A percentile compares a stretch with the other conserved stretches of the same genome.
phyloP scores from a whole-genome alignment of 2,888 invertebrate genomes.

The Oligia latruncula region DNA sequence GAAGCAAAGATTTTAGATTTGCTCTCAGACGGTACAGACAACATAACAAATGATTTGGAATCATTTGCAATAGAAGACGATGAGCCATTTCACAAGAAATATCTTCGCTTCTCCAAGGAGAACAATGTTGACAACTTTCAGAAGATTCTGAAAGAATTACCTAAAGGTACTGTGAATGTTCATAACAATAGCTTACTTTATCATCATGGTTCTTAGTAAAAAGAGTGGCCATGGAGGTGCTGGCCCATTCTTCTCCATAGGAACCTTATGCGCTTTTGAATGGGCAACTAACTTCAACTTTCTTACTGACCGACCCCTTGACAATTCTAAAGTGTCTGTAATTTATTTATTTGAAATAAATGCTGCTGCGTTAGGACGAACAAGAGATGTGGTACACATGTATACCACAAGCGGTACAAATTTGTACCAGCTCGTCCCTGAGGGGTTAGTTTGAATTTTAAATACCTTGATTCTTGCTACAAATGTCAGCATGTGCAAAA shows the following conservation, averaged over 20 bases:
- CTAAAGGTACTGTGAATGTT: slow-evolving; percentile 75
- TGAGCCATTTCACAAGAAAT: slow-evolving; percentile 79
- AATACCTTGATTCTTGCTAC: not conserved
- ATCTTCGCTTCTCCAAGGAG: slow-evolving; percentile 79
- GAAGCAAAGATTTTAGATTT: slow-evolving; percentile 73
- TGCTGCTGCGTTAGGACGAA: too few species aligned
- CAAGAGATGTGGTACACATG: too few species aligned
- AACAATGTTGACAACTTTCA: slow-evolving; percentile 83
- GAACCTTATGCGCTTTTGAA: not conserved
- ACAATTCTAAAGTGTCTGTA: not conserved
- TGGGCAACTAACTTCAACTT: not conserved
- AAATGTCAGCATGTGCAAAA: not conserved
- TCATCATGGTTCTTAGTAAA: not conserved
- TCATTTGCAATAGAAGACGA: slow-evolving; percentile 73
- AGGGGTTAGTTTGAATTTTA: too few species aligned
- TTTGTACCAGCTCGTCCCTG: too few species aligned
- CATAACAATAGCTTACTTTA: not conserved
- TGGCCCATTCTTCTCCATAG: not conserved
- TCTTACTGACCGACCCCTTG: not conserved
- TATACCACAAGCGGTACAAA: too few species aligned
- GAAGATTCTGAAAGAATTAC: slow-evolving; percentile 82
- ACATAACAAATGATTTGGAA: slow-evolving; percentile 69
- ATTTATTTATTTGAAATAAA: not conserved
- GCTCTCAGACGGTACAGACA: slow-evolving; percentile 66
- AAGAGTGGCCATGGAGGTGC: not conserved